phyloP scores from a whole-genome alignment of 2,113 vertebrate species.

The Tragulus kanchil region DNA sequence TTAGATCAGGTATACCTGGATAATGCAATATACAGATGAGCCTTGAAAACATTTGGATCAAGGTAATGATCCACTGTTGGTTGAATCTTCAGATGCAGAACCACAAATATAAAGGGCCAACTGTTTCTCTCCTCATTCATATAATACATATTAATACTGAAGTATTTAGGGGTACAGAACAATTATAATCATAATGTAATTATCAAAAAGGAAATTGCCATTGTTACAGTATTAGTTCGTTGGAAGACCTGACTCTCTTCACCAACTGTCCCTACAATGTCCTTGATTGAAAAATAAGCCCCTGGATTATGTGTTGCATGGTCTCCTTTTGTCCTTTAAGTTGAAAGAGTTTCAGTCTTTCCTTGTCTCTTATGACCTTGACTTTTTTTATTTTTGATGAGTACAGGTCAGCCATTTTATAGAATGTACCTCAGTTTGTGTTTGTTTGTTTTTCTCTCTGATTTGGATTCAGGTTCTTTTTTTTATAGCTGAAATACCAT shows the following conservation, averaged over 20 bases:
- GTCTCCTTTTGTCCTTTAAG: background rate
- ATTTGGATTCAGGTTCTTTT: background rate
- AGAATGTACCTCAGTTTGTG: background rate
- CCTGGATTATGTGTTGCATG: background rate
- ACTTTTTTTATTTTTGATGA: background rate
- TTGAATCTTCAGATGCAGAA: background rate
- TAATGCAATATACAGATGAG: background rate
- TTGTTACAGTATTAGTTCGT: background rate
- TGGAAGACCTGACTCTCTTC: background rate
- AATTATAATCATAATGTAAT: background rate
- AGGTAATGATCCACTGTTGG: no score
- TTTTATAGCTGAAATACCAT: background rate
- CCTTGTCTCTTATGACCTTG: background rate
- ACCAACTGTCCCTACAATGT: background rate
- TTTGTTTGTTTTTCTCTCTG: background rate
- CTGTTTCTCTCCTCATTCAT: background rate
- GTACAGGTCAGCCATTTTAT: constrained; percentile 3
- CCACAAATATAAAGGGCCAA: background rate
- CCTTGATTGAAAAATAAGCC: background rate
- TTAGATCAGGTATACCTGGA: background rate
- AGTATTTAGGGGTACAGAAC: constrained; percentile 6
- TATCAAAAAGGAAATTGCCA: background rate
- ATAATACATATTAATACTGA: background rate
- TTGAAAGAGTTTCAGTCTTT: constrained; percentile 28
- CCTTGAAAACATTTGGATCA: background rate